phyloP scores from a whole-genome alignment of 2,797 vertebrate genomes.

The Astyanax mexicanus region DNA sequence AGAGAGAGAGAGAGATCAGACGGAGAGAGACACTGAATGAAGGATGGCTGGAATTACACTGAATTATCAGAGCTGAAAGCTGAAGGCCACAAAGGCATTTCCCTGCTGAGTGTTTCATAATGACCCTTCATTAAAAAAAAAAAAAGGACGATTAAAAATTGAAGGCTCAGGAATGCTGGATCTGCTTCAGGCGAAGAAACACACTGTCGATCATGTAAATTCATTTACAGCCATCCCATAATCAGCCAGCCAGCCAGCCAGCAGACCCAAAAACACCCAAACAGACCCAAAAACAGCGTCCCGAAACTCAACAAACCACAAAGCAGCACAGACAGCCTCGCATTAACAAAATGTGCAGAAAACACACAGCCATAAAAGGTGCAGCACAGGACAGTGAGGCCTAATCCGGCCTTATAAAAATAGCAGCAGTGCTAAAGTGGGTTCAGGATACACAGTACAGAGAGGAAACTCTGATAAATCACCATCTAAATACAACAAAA shows the following conservation, averaged over 20 bases:
- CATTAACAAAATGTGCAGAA: conserved; percentile 39
- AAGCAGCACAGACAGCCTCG: conserved; percentile 27
- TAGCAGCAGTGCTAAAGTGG: conserved; percentile 11
- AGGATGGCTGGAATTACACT: conserved; percentile 46
- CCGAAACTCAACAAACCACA: conserved; percentile 14
- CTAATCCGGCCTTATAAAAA: conserved; percentile 21
- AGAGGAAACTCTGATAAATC: conserved; percentile 28
- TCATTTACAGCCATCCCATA: conserved; percentile 32
- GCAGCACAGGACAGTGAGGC: conserved; percentile 26
- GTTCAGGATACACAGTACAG: conserved; percentile 22
- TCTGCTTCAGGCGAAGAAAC: conserved; percentile 3
- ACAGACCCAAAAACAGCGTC: conserved; percentile 18
- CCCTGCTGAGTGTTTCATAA: conserved; percentile 48
- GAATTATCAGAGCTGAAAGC: conserved; percentile 44
- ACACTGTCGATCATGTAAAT: conserved; percentile 35
- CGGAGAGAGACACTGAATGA: no score
- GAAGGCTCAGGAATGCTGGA: conserved; percentile 30
- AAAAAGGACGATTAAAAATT: neutral
- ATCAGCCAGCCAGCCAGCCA: conserved; percentile 38
- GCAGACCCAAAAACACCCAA: neutral
- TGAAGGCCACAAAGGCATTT: conserved; percentile 45
- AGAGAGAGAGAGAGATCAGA: conserved; percentile 22
- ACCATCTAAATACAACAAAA: neutral
- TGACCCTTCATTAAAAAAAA: conserved; percentile 26
- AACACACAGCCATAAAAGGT: conserved; percentile 55